phyloP scores from a whole-genome alignment of 2,797 vertebrate species.

The Oryzias sinensis region DNA sequence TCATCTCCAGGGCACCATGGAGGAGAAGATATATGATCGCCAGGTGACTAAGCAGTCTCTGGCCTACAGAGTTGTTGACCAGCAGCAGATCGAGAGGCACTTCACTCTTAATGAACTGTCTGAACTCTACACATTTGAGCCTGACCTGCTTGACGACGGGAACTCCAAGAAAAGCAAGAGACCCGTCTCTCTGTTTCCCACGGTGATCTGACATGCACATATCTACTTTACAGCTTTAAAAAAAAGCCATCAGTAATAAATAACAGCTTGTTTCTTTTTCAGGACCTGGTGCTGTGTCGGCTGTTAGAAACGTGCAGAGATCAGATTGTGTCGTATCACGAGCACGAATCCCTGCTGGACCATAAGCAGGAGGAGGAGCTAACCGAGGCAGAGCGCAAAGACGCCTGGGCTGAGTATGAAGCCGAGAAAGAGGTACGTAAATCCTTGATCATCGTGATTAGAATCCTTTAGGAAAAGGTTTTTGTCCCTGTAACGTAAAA shows the following conservation, averaged over 20 bases:
- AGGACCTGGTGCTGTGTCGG: slow-evolving; percentile 86
- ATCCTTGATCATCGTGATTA: background rate
- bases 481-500: no score
- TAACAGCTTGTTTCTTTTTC: slow-evolving; percentile 10
- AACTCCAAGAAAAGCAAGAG: slow-evolving; percentile 90
- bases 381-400: slow-evolving; percentile 93
- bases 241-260: background rate
- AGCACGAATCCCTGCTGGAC: slow-evolving; percentile 94
- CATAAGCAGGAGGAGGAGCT: slow-evolving; percentile 94
- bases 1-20: slow-evolving; percentile 92
- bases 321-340: slow-evolving; percentile 90
- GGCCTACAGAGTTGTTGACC: slow-evolving; percentile 93
- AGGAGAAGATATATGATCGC: slow-evolving; percentile 98
- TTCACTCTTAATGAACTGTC: slow-evolving; percentile 94
- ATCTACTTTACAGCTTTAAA: background rate
- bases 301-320: slow-evolving; percentile 85
- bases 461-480: no score
- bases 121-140: slow-evolving; percentile 93
- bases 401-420: slow-evolving; percentile 93
- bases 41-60: slow-evolving; percentile 97
- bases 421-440: slow-evolving; percentile 76
- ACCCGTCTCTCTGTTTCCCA: slow-evolving; percentile 80
- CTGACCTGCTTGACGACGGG: slow-evolving; percentile 87
- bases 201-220: slow-evolving; percentile 64
- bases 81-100: slow-evolving; percentile 95